Percentiles rank a stretch among this genome's conserved stretches.
Conservation (phyloP, 1,140 invertebrate species). For the Drosophila repleta region DNA sequence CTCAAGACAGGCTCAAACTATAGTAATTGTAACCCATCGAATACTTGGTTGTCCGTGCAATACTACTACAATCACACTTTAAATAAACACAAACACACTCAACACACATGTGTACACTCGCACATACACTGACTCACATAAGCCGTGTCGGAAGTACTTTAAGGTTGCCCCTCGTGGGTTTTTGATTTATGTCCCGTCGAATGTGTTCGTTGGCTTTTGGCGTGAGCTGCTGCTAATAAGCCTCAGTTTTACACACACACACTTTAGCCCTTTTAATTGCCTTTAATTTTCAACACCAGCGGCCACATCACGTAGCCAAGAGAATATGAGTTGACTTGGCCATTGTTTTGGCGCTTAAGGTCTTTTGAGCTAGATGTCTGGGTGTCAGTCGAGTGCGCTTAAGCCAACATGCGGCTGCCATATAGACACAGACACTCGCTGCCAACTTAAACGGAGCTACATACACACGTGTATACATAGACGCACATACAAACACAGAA, state of each 20-base stretch:
- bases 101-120: too few relatives aligned
- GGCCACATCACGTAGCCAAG: conserved; percentile 42
- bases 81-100: too few relatives aligned
- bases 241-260: conserved; percentile 14
- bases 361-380: conserved; percentile 52
- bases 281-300: conserved; percentile 75
- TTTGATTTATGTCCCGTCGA: conserved; percentile 58
- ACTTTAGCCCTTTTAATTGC: conserved; percentile 66
- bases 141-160: conserved; percentile 28
- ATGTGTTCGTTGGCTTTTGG: conserved; percentile 26
- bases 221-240: conserved; percentile 17
- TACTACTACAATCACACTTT: neutral
- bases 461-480: neutral
- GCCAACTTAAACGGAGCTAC: conserved; percentile 59
- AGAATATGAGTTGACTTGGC: conserved; percentile 43
- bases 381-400: conserved; percentile 53
- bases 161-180: conserved; percentile 19
- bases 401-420: conserved; percentile 69
- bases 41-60: neutral
- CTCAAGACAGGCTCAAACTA: too few relatives aligned
- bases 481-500: conserved; percentile 41
- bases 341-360: conserved; percentile 76
- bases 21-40: neutral
- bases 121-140: conserved; percentile 1
- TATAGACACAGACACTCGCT: conserved; percentile 32